Evolutionary conservation across 2,113 vertebrate species (phyloP), one percentile per base, ranked within the genome.

Genomic region (Haliaeetus leucogaster): DNA sequence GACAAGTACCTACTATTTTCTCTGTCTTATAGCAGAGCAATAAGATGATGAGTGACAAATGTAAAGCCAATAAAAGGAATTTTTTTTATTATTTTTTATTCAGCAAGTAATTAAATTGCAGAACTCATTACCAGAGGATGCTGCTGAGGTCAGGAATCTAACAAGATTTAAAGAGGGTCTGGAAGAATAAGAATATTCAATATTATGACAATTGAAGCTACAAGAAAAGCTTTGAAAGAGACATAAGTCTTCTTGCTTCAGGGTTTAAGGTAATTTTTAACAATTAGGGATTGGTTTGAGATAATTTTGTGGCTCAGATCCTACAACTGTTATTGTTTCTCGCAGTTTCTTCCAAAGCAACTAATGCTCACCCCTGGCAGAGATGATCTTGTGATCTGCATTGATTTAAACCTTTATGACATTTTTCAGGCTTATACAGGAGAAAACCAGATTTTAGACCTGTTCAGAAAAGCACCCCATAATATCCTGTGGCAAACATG

Each of bases 101-200:
- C 48, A 82, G 42, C 32, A 15, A 73, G 29, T 96, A 94, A 97
- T 96, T 94, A 66, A 95, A 94, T 97, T 96, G 53, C 66, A 55
- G 78, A 82, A 63, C 73, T 96, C 92, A 97, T 96, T 95, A 97
- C 70, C 58, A 95, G 95, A 89, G 96, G 92, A 96, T 94, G 82
- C 61, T 96, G 95, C 95, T 94, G 95, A 96, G 95, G 95, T 96
- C 95, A 96, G 78, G 90, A 96, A 90, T 90, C 58, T 97, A 97
- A 97, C 82, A 65, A 95, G 96, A 93, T 97, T 96, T 96, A 88
- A 91, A 87, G 90, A 88, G 78, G 74, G 53, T 94, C 95, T 97
- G 96, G 95, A 94, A 91, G 65, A 91, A 72, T 88, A 93, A 77
- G 74, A 87, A 73, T 93, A 93, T 93, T 96, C 53, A 88, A 84